Percentiles rank a stretch among this genome's conserved stretches.
Conservation (phyloP, 2,888 invertebrate species). For the Pachliopta kotzebuea region DNA sequence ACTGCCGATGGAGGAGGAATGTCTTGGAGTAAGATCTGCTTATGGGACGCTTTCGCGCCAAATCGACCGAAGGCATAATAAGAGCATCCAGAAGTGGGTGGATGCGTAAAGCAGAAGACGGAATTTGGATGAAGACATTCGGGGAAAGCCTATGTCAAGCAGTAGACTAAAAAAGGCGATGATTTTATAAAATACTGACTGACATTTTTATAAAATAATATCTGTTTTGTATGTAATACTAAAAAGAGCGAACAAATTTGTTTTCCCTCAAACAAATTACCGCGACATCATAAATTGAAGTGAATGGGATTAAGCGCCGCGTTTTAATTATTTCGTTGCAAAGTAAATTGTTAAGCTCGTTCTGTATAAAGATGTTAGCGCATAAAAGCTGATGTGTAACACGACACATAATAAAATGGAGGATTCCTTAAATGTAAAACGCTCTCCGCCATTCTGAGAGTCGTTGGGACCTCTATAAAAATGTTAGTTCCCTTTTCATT, state of each 20-base stretch:
- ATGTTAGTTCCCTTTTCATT: conserved; percentile 77
- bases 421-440: conserved; percentile 77
- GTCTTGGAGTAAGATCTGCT: no score
- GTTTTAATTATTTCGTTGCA: not conserved
- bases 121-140: no score
- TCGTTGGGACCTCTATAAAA: conserved; percentile 78
- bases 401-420: conserved; percentile 69
- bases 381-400: conserved; percentile 65
- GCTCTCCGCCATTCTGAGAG: conserved; percentile 62
- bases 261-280: not conserved
- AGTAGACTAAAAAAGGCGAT: no score
- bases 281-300: not conserved
- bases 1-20: no score
- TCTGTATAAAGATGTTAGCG: conserved; percentile 56
- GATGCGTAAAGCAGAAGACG: no score
- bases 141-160: no score
- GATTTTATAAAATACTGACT: no score
- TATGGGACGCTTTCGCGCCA: no score
- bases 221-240: no score
- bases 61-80: no score
- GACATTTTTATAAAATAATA: no score
- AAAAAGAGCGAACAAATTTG: not conserved
- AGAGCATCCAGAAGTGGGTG: no score
- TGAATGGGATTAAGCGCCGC: not conserved
- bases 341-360: conserved; percentile 7